phyloP scores from a whole-genome alignment of 2,113 vertebrate genomes.

The Neoarius graeffei region DNA sequence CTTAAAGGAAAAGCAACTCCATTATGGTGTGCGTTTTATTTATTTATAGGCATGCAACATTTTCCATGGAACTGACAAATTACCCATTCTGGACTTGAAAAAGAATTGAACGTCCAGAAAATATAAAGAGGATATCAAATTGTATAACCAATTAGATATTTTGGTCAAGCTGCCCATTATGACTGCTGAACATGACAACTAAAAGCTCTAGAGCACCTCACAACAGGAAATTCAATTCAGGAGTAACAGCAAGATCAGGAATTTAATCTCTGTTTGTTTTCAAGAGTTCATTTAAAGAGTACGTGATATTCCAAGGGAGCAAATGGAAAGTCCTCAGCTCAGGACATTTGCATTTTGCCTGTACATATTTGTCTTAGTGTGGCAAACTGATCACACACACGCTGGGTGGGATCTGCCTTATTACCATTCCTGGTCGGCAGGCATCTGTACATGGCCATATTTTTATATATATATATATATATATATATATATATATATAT shows the following conservation, averaged over 20 bases:
- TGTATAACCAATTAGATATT: neutral
- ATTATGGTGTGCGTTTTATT: neutral
- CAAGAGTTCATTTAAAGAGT: neutral
- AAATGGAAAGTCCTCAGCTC: neutral
- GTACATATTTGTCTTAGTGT: constrained; percentile 27
- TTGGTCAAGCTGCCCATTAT: neutral
- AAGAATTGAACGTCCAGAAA: neutral
- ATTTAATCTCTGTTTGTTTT: constrained; percentile 3
- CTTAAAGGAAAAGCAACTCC: neutral
- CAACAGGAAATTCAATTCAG: neutral
- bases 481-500: no score
- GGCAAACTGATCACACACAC: constrained; percentile 39
- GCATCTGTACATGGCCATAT: constrained; percentile 47
- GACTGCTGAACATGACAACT: neutral
- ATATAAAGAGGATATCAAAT: neutral
- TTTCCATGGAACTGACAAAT: neutral
- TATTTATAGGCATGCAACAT: neutral
- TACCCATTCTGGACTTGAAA: neutral
- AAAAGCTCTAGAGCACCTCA: neutral
- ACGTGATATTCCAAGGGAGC: constrained; percentile 21
- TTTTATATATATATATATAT: no score
- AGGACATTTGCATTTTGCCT: constrained; percentile 45
- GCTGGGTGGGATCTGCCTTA: constrained; percentile 53
- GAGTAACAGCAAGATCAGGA: neutral
- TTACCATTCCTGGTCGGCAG: constrained; percentile 23